phyloP scores from a whole-genome alignment of 2,113 vertebrate species.

The Murina feae region DNA sequence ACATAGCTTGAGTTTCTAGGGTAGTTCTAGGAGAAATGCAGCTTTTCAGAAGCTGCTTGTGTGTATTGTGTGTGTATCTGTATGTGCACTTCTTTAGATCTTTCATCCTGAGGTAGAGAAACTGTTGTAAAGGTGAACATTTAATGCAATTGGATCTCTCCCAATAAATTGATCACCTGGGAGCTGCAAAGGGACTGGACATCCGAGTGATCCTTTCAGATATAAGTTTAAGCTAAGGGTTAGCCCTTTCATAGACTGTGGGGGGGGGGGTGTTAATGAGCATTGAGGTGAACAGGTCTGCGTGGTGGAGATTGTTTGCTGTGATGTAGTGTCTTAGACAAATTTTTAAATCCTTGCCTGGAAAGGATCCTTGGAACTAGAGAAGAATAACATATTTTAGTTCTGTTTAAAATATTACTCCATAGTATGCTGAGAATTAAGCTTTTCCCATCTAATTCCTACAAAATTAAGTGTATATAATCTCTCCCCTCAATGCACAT shows the following conservation, averaged over 20 bases:
- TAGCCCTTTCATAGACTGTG: neutral
- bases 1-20: neutral
- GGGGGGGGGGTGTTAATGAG: neutral
- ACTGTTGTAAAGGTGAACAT: neutral
- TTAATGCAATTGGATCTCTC: neutral
- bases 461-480: neutral
- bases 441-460: neutral
- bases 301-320: neutral
- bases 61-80: neutral
- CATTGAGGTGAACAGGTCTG: neutral
- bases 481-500: neutral
- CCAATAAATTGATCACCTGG: neutral
- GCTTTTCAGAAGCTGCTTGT: neutral
- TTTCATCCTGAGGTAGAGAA: neutral
- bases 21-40: neutral
- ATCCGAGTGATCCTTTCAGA: neutral
- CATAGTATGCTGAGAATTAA: neutral
- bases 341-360: neutral
- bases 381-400: neutral
- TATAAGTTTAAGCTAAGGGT: neutral
- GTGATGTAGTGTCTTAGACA: neutral
- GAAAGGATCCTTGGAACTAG: neutral
- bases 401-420: neutral
- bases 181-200: neutral
- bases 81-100: neutral